Base-by-base conservation (phyloP, 2,113 vertebrate species). In the Chauna torquata region DNA sequence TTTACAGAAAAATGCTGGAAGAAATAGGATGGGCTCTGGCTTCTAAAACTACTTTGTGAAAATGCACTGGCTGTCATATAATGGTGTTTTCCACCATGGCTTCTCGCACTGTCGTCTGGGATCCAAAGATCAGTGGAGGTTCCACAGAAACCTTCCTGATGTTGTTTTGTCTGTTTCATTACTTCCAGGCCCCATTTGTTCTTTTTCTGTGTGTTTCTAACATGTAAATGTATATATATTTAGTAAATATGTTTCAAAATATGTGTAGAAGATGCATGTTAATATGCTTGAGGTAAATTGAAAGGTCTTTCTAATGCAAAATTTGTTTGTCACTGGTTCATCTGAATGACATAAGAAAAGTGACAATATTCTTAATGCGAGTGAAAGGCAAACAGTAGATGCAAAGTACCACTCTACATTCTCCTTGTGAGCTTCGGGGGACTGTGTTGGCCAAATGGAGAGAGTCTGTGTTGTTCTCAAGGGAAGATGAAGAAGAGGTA, bases 391-490 rank as follows among this genome's bases (percentile, higher is more conserved):
- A 55, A 24, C 11, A 32, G 40, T n/a, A 47, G 30, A 6, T 58
- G 5, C 28, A 25, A 42, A 25, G 9, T n/a, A 30, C 19, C 8
- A 9, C 27, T 75, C 32, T 34, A 22, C 16, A 10, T 55, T 38
- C 4, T 57, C 4, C 47, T 76, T 70, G 27, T 58, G 49, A 58
- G 20, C 62, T n/a, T 69, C 69, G 44, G 28, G n/a, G 27, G 16
- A 11, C 32, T 50, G 24, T 62, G 27, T 59, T 77, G 52, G 28
- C 23, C 28, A 71, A 19, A 59, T 38, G 28, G 52, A 59, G 34
- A n/a, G 0, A 47, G 2, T 12, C 25, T 34, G 6, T 1, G 0
- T 38, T 58, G 12, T 32, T 64, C 49, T 82, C 32, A 36, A 70
- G 23, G 19, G 4, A 52, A 64, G 38, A 32, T 44, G 22, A 16